Conservation (phyloP, 2,113 vertebrate genomes). For the pig (Sus scrofa) region T2T-Sscrofa CM000827.6:111274001-111274500, state of each 20-base stretch:
- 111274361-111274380: background rate
- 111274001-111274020: background rate
- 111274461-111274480: accelerated
- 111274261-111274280: background rate
- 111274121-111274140: background rate
- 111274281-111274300: background rate
- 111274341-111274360: background rate
- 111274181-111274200: background rate
- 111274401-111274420: background rate
- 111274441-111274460: background rate
- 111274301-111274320: background rate
- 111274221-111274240: background rate
- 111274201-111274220: background rate
- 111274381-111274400: background rate
- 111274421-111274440: too few species aligned
- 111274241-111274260: background rate
- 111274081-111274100: background rate
- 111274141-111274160: too few species aligned
- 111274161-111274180: background rate
- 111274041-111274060: background rate
- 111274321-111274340: background rate
- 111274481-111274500: background rate
- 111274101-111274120: background rate
- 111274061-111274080: background rate
- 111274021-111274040: background rate